phyloP scores from a whole-genome alignment of 2,113 vertebrate genomes.

The Bungarus multicinctus region DNA sequence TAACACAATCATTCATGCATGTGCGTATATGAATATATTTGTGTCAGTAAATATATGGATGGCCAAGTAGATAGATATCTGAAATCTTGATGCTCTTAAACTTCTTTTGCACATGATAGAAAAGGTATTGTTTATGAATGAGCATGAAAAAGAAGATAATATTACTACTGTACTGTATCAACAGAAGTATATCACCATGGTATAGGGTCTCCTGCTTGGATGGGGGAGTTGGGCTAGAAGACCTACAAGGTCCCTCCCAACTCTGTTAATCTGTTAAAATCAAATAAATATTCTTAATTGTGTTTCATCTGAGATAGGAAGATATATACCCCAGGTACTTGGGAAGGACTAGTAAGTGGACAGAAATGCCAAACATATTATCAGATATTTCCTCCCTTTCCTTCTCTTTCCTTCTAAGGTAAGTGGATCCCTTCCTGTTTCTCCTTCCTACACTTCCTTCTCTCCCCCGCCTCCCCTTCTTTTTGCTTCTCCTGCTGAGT shows the following conservation, averaged over 20 bases:
- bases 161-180: neutral
- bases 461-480: neutral
- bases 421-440: neutral
- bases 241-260: too few species aligned
- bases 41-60: neutral
- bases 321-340: neutral
- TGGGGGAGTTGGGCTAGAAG: too few species aligned
- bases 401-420: neutral
- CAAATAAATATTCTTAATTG: neutral
- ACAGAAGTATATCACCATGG: neutral
- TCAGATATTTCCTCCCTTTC: neutral
- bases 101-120: neutral
- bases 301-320: neutral
- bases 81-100: neutral
- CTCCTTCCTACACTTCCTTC: neutral
- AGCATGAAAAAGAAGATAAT: neutral
- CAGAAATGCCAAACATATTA: neutral
- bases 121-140: neutral
- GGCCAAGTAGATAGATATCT: neutral
- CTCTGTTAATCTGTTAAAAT: neutral
- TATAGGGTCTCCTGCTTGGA: too few species aligned
- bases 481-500: neutral
- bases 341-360: neutral
- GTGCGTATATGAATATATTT: neutral
- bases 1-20: neutral